Base-by-base conservation (phyloP, 2,113 vertebrate species). In the Haemorhous mexicanus region DNA sequence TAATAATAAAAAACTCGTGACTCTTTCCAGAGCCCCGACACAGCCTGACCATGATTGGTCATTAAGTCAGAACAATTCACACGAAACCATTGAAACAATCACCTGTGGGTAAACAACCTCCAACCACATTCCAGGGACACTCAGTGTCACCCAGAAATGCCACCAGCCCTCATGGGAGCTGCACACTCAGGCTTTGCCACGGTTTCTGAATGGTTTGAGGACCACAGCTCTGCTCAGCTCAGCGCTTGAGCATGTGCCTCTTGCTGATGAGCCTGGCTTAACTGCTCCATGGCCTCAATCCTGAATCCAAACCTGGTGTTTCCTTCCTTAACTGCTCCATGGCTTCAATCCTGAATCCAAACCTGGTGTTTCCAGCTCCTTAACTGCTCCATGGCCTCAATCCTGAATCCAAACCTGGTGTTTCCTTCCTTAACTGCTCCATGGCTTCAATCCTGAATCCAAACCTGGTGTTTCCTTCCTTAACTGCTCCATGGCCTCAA, bases 161-260 rank as follows among this genome's bases (percentile, higher is more conserved):
- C 63, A 30, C 26, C 27, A 3, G 58, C 35, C 76, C 23, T 28
- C 5, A 0, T 2, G 5, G 44, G 5, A 73, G 22, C 28, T 11
- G 53, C 28, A 9, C 43, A 17, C 35, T 8, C 33, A 35, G 73
- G 63, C 62, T 76, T 35, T 90, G 82, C 47, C 15, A 4, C 1
- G 0, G 1, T 32, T 47, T 20, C 50, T 28, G 75, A 9, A 16
- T 6, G 21, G 33, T 24, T 46, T 3, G 3, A 72, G 53, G 19
- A 44, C 15, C 70, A 19, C 30, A 28, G 56, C 7, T 28, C 66
- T 24, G 35, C 64, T 47, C 56, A 67, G 88, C 52, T 39, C 72
- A 64, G 79, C 44, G 13, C 13, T 2, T 8, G 22, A 37, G 22
- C 41, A 30, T 1, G 1, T 15, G 28, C 26, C 49, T 37, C 33